Evolutionary conservation across 2,113 vertebrate genomes (phyloP).

Genomic region (Nyctereutes procyonoides): DNA sequence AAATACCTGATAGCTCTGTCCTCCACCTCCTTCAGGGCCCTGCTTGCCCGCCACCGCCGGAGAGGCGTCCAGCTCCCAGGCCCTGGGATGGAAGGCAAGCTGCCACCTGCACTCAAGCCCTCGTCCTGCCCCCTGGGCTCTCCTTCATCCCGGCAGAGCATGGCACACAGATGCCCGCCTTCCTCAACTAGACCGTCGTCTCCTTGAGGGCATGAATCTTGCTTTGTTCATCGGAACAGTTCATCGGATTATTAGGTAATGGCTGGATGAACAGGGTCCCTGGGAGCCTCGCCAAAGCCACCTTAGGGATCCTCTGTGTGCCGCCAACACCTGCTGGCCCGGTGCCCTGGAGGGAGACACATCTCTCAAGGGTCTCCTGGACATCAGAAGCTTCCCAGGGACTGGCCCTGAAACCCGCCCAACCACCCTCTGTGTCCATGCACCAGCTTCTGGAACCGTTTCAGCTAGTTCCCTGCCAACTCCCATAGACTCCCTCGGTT

Average conservation of each 20-base stretch:
- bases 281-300: neutral
- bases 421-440: too few species aligned
- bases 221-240: neutral
- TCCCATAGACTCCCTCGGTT: neutral
- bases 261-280: neutral
- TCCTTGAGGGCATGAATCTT: neutral
- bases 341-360: neutral
- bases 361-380: neutral
- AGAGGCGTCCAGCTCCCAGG: neutral
- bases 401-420: neutral
- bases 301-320: neutral
- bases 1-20: neutral
- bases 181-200: neutral
- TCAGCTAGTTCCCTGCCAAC: neutral
- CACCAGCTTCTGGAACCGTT: neutral
- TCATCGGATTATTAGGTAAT: too few species aligned
- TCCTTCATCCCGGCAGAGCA: neutral
- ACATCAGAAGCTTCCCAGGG: neutral
- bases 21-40: neutral
- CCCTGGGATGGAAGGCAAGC: neutral
- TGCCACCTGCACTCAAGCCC: neutral
- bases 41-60: neutral
- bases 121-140: accelerated
- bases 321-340: neutral
- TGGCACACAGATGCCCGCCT: neutral